Conservation (phyloP, 2,797 vertebrate genomes). For the Lithobates sylvaticus region DNA sequence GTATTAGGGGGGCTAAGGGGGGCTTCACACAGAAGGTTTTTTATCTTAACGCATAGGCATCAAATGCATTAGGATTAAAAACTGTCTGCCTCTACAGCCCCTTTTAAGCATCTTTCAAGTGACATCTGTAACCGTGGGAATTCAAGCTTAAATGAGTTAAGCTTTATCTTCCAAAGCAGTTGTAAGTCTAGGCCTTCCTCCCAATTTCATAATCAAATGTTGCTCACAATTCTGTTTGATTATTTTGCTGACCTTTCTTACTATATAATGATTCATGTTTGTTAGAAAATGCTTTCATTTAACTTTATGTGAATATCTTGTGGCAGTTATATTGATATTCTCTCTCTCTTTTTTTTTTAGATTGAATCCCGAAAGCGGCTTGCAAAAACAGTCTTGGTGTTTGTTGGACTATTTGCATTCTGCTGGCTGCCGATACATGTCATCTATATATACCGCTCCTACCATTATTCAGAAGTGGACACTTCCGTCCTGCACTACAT, state of each 20-base stretch:
- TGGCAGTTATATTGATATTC: neutral
- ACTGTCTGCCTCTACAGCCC: too few species aligned
- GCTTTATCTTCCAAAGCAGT: too few species aligned
- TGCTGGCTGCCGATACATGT: constrained; percentile 95
- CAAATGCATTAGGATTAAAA: too few species aligned
- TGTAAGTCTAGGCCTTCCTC: too few species aligned
- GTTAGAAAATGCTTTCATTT: too few species aligned
- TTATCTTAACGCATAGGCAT: too few species aligned
- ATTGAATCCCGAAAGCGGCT: constrained; percentile 93
- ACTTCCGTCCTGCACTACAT: constrained; percentile 89
- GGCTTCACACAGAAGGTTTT: too few species aligned
- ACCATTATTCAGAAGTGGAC: constrained; percentile 93
- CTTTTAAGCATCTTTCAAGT: too few species aligned
- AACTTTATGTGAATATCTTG: neutral
- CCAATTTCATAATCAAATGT: neutral
- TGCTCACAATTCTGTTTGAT: neutral
- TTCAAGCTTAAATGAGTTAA: too few species aligned
- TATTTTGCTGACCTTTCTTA: neutral
- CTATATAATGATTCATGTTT: too few species aligned
- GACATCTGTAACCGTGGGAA: too few species aligned
- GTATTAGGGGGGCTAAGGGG: too few species aligned
- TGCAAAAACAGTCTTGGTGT: constrained; percentile 93
- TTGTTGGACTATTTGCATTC: constrained; percentile 92
- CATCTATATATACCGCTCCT: constrained; percentile 94
- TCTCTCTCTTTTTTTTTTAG: constrained; percentile 71